A percentile compares a stretch with the other conserved stretches of the same genome.
phyloP scores from a whole-genome alignment of 2,797 vertebrate genomes.

The Chelmon rostratus region DNA sequence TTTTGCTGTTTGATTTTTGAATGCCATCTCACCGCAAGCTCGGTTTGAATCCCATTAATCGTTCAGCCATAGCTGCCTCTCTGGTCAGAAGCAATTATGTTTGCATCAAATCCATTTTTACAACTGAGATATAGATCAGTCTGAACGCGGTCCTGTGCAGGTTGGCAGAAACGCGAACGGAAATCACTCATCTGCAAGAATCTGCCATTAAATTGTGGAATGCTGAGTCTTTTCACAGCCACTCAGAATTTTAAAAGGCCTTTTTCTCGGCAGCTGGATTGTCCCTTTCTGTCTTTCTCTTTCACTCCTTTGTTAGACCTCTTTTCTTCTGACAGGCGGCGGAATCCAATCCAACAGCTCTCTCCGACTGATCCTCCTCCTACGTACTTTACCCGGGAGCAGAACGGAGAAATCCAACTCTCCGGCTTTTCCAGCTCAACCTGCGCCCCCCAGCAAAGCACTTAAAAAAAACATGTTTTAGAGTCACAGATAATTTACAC shows the following conservation, averaged over 20 bases:
- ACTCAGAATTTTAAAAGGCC: constrained; percentile 16
- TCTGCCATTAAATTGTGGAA: constrained; percentile 22
- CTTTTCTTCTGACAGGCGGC: constrained; percentile 43
- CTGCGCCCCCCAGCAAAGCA: constrained; percentile 13
- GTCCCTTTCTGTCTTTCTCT: constrained; percentile 30
- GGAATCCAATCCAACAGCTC: constrained; percentile 40
- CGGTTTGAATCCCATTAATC: too few relatives aligned
- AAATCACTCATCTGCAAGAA: constrained; percentile 19
- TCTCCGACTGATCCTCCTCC: constrained; percentile 18
- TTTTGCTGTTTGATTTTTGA: too few relatives aligned
- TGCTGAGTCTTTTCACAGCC: constrained; percentile 21
- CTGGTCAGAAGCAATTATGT: not conserved
- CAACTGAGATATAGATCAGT: not conserved
- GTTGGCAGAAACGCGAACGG: constrained; percentile 24
- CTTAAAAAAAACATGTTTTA: constrained; percentile 24
- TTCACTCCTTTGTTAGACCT: constrained; percentile 44
- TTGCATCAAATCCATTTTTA: not conserved
- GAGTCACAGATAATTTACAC: constrained; percentile 16
- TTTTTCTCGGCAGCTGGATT: constrained; percentile 20
- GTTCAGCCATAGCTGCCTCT: not conserved
- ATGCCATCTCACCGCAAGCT: too few relatives aligned
- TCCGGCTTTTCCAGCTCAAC: constrained; percentile 32
- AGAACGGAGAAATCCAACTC: constrained; percentile 24
- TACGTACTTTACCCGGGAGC: constrained; percentile 6
- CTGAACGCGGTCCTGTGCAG: constrained; percentile 10